These are phyloP conservation scores for Moxostoma hubbsi DNA, from an alignment of 2,797 vertebrate species.

Conservation along the genomic window DNA sequence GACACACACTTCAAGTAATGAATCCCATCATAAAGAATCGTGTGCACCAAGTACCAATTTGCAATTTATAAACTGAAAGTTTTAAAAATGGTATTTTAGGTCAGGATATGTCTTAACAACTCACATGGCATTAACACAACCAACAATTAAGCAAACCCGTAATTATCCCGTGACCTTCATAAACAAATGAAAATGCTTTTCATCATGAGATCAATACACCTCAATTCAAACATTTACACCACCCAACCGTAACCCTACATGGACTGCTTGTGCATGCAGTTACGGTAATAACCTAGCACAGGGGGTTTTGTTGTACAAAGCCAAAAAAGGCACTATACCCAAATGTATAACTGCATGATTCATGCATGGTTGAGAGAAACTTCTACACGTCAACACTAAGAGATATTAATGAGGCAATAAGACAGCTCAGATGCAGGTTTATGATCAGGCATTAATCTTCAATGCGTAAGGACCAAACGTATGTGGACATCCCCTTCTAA, in stretches of 20 bases:
- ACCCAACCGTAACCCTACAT: neutral
- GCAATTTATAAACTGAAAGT: neutral
- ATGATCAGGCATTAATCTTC: neutral
- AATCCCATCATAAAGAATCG: neutral
- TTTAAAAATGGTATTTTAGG: constrained; percentile 6
- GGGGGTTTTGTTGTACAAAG: neutral
- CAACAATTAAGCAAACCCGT: neutral
- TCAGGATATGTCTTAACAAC: constrained; percentile 9
- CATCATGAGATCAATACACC: constrained; percentile 10
- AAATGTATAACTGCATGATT: neutral
- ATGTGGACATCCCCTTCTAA: too few relatives aligned
- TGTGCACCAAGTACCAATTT: neutral
- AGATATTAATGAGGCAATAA: constrained; percentile 18
- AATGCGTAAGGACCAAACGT: neutral
- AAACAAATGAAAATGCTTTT: neutral
- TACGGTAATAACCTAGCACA: neutral
- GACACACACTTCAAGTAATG: neutral
- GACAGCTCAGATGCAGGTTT: constrained; percentile 1
- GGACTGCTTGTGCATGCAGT: neutral
- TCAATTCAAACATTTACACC: neutral
- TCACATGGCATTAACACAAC: neutral
- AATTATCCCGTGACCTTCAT: neutral
- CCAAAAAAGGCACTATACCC: constrained; percentile 22
- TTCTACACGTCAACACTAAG: neutral
- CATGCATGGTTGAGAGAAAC: neutral